Evolutionary conservation across 2,113 vertebrate genomes (phyloP), one percentile per base, ranked within the genome.

Genomic region (Megaceryle maxima): DNA sequence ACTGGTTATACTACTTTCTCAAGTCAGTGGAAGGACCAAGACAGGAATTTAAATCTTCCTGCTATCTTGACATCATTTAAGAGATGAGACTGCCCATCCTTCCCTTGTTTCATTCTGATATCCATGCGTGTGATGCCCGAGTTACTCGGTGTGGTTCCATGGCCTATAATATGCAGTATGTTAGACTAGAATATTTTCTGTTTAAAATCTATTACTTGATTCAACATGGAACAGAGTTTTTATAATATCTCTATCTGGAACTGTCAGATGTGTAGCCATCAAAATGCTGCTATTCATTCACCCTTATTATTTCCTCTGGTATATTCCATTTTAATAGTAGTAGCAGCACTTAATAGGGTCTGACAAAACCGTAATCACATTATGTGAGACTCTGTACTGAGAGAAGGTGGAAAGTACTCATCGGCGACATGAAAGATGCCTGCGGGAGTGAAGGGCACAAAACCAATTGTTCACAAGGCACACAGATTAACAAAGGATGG

Each of bases 1-100:
- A 86, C 73, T 75, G 48, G 53, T 92, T 96, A 73, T 83, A 35
- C 74, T 76, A 28, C 88, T 84, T 90, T 78, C 77, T 86, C 51
- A 56, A 83, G 50, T 53, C 72, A 90, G 59, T 64, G 72, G 53
- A 67, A 92, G 66, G 48, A 78, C 83, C 43, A 83, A 87, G 56
- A 48, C 69, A 81, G 63, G 68, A 90, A 86, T 90, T 81, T 82
- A 69, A 74, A 81, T 66, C 44, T 81, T 88, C 39, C 43, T 90
- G 37, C 26, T 90, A 5, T 72, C 77, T 83, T 84, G 64, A 35
- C 16, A 20, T 90, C 55, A 77, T 63, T 77, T 59, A 50, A 76
- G 68, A 86, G 35, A 41, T 31, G 28, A 89, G 14, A 28, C 74
- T 74, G 60, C 16, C 8, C 25, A 43, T 90, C 28, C 21, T 93